These are phyloP conservation scores for Rattus norvegicus DNA, from an alignment of 2,113 vertebrate species.

Conservation along the genomic window DNA sequence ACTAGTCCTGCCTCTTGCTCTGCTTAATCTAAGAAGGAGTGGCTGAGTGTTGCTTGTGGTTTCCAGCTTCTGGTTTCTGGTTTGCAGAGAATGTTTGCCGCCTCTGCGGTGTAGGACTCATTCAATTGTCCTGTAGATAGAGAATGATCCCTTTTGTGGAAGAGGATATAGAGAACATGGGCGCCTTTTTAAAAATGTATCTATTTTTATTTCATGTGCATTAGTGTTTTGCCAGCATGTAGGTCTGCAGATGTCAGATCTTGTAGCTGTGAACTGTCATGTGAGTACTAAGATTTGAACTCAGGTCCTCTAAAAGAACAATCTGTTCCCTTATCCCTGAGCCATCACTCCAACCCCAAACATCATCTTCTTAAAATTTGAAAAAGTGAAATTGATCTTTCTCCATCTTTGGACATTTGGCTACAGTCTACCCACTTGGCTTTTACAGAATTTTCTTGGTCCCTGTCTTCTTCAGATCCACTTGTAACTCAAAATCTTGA, in stretches of 20 bases:
- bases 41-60: not conserved
- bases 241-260: too few relatives aligned
- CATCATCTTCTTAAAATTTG: rapidly evolving
- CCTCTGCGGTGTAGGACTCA: rapidly evolving
- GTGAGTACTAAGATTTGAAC: too few relatives aligned
- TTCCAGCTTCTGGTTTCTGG: not conserved
- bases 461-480: not conserved
- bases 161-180: rapidly evolving
- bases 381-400: not conserved
- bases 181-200: not conserved
- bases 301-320: too few relatives aligned
- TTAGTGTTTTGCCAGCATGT: too few relatives aligned
- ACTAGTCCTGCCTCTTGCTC: rapidly evolving
- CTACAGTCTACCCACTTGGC: not conserved
- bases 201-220: too few relatives aligned
- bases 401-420: rapidly evolving
- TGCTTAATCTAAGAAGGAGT: not conserved
- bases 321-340: too few relatives aligned
- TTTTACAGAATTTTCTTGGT: not conserved
- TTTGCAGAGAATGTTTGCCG: rapidly evolving
- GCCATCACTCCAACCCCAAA: too few relatives aligned
- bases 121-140: too few relatives aligned
- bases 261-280: too few relatives aligned
- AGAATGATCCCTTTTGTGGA: not conserved
- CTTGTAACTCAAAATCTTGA: not conserved